Conservation (phyloP, 2,113 vertebrate genomes). For the Motacilla alba region DNA sequence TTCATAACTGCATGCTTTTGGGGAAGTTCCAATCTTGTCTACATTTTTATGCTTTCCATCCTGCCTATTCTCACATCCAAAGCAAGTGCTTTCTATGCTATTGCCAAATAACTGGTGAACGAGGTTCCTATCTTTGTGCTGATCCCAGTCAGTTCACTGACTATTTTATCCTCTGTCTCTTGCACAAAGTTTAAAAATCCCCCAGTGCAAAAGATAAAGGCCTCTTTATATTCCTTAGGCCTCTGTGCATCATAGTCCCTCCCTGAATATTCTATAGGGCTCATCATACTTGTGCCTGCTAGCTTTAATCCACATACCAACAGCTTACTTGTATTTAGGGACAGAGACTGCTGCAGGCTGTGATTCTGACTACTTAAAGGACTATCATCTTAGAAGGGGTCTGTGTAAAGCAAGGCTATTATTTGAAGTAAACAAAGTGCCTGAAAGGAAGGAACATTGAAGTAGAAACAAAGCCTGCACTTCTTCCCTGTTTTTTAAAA, state of each 20-base stretch:
- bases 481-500: not conserved
- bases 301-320: not conserved
- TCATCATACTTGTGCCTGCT: not conserved
- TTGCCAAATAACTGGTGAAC: not conserved
- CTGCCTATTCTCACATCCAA: not conserved
- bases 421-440: not conserved
- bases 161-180: not conserved
- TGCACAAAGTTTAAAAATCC: not conserved
- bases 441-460: constrained; percentile 2
- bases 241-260: not conserved
- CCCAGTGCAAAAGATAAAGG: not conserved
- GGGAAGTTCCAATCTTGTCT: not conserved
- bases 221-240: not conserved
- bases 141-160: not conserved
- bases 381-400: not conserved
- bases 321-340: not conserved
- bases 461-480: not conserved
- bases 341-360: not conserved
- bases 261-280: not conserved
- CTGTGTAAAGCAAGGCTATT: not conserved
- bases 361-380: not conserved
- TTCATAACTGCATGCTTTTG: not conserved
- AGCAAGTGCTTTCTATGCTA: not conserved
- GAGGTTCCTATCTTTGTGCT: not conserved
- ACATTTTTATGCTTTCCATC: not conserved